Evolutionary conservation across 35 echinoderm and acorn worm species (phyloP).

Genomic region (Chiridota heheva): DNA sequence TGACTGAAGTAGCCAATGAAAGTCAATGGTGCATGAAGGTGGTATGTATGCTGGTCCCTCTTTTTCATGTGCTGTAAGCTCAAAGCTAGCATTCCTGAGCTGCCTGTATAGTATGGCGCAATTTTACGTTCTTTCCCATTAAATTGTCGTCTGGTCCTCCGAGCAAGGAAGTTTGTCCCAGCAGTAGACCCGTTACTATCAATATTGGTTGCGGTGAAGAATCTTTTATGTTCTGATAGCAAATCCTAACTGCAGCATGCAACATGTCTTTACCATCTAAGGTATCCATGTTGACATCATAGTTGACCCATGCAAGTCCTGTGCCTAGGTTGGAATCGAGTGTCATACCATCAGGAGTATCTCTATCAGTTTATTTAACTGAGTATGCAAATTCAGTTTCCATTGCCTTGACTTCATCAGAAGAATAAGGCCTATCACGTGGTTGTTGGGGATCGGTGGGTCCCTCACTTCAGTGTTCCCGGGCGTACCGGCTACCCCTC

Average conservation of each 20-base stretch:
- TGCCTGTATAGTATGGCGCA: conserved; percentile 23
- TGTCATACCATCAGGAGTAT: conserved; percentile 49
- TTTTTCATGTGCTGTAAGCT: conserved; percentile 15
- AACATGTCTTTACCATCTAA: conserved; percentile 65
- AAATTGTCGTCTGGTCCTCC: conserved; percentile 42
- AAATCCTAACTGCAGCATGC: conserved; percentile 77
- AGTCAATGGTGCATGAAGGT: conserved; percentile 13
- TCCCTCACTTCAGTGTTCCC: no score
- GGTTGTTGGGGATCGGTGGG: no score
- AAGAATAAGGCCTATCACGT: no score
- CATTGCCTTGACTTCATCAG: conserved; percentile 50
- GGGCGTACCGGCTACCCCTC: no score
- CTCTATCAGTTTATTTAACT: conserved; percentile 26
- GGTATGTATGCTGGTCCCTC: neutral
- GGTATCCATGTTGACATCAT: conserved; percentile 74
- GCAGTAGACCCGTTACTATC: neutral
- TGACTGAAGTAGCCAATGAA: conserved; percentile 49
- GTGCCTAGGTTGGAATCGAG: conserved; percentile 33
- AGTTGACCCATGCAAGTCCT: conserved; percentile 79
- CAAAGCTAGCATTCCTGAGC: conserved; percentile 25
- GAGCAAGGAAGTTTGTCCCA: conserved; percentile 8
- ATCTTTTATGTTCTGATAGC: conserved; percentile 53
- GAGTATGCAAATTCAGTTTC: conserved; percentile 51
- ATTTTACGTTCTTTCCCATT: conserved; percentile 53
- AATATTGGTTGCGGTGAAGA: neutral